A percentile compares a stretch with the other conserved stretches of the same genome.
Conservation (phyloP, 2,113 vertebrate species). For the Ardeotis arabs region DNA sequence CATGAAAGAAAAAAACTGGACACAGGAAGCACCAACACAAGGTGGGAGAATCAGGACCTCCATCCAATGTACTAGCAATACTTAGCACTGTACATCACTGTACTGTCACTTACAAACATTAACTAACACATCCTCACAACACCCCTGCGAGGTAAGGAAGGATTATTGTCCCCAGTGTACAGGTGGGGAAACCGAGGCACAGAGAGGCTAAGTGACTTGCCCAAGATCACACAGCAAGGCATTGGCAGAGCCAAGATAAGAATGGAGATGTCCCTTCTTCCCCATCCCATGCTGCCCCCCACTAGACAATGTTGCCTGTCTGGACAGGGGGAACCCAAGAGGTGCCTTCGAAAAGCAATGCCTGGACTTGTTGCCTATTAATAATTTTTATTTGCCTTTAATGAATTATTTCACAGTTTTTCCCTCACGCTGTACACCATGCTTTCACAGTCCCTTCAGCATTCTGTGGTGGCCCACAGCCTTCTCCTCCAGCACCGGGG, state of each 20-base stretch:
- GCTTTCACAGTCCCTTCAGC: not conserved
- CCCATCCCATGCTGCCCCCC: not conserved
- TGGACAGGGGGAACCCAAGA: not conserved
- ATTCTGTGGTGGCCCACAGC: slow-evolving; percentile 33
- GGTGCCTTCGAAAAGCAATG: slow-evolving; percentile 61
- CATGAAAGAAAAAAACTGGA: slow-evolving; percentile 15
- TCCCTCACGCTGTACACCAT: slow-evolving; percentile 47
- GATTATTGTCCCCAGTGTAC: slow-evolving; percentile 18
- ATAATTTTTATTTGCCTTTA: slow-evolving; percentile 73
- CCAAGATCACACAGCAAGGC: slow-evolving; percentile 11
- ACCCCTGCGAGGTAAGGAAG: slow-evolving; percentile 70
- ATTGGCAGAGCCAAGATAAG: not conserved
- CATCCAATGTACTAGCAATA: slow-evolving; percentile 56
- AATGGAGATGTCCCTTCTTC: not conserved
- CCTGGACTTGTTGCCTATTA: slow-evolving; percentile 54
- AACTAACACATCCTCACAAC: slow-evolving; percentile 70
- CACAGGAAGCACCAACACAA: slow-evolving; percentile 40
- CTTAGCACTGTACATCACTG: slow-evolving; percentile 64
- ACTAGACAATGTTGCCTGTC: not conserved
- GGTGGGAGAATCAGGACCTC: slow-evolving; percentile 51
- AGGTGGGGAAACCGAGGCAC: slow-evolving; percentile 58
- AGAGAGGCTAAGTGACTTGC: slow-evolving; percentile 37
- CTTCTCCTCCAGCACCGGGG: not conserved
- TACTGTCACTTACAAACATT: slow-evolving; percentile 59
- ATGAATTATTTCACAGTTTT: slow-evolving; percentile 61